Base-by-base conservation (phyloP, 2,113 vertebrate genomes). In the Cichladusa arquata region DNA sequence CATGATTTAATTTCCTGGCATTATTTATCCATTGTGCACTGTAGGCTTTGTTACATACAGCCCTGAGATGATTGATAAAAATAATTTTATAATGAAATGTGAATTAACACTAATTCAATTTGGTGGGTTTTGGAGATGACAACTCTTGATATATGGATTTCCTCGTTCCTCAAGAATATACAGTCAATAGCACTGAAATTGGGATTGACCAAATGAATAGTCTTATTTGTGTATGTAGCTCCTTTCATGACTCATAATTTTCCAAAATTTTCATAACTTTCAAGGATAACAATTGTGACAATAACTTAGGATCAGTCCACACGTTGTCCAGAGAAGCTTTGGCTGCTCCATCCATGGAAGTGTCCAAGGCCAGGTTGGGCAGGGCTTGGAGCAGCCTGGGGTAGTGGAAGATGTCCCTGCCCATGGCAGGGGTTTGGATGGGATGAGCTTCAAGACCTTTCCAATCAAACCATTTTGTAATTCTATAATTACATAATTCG, bases 21-120 rank as follows among this genome's bases (percentile, higher is more conserved):
- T 61, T 90, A 28, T 36, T 86, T 90, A 16, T 61, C n/a, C 18
- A 7, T 92, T 86, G 20, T 92, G 38, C 84, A 58, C 58, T 70
- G 29, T 53, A 71, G 58, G 8, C n/a, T 95, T 64, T 93, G 66
- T 88, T 91, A 69, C n/a, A 57, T 47, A 89, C 14, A 40, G 44
- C 53, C 66, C 81, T 22, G 51, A 93, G 87, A 80, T 90, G 71
- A 93, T 64, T 71, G 82, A 58, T 83, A 93, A 94, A 94, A 95
- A 73, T 70, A 95, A 88, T 88, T 91, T 72, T 89, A 83, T 78
- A 81, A 94, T 91, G 73, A 95, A 96, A 94, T 78, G 31, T 87
- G 92, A 94, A 93, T 95, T 92, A 92, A 79, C 81, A 40, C 50
- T 95, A 85, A 94, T 94, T 96, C 71, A 92, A 51, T 96, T 95